phyloP scores from a whole-genome alignment of 2,888 invertebrate genomes.

The Odontothrips loti region DNA sequence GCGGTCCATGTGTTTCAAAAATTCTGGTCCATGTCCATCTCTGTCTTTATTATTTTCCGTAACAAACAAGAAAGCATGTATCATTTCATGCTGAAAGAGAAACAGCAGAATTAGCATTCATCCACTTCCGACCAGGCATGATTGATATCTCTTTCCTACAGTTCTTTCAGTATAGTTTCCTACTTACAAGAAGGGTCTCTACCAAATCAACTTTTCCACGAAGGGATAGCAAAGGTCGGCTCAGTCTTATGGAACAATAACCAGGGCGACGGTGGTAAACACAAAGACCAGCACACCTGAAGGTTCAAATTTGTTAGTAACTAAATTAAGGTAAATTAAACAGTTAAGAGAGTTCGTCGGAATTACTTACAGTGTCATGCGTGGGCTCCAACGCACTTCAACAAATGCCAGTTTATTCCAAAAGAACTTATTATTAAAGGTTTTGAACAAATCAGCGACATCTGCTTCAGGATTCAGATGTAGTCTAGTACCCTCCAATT shows the following conservation, averaged over 20 bases:
- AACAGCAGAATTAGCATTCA: conserved; percentile 20
- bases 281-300: conserved; percentile 63
- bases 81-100: conserved; percentile 85
- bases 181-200: conserved; percentile 76
- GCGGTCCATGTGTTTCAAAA: conserved; percentile 83
- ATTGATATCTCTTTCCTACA: too few relatives aligned
- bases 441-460: neutral
- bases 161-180: neutral
- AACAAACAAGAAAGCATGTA: conserved; percentile 92
- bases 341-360: too few relatives aligned
- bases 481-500: neutral
- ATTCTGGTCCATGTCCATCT: conserved; percentile 92
- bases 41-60: conserved; percentile 76
- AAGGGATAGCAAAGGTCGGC: conserved; percentile 83
- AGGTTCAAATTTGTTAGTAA: neutral
- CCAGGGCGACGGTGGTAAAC: conserved; percentile 68
- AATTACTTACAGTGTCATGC: neutral
- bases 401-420: neutral
- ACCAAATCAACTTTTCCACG: conserved; percentile 89
- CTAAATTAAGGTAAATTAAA: too few relatives aligned
- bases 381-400: neutral
- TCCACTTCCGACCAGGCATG: too few relatives aligned
- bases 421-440: neutral
- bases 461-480: neutral
- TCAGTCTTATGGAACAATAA: conserved; percentile 75